A percentile compares a stretch with the other conserved stretches of the same genome.
Evolutionary conservation across 2,113 vertebrate species (phyloP).

Genomic region (Pangasianodon hypophthalmus): DNA sequence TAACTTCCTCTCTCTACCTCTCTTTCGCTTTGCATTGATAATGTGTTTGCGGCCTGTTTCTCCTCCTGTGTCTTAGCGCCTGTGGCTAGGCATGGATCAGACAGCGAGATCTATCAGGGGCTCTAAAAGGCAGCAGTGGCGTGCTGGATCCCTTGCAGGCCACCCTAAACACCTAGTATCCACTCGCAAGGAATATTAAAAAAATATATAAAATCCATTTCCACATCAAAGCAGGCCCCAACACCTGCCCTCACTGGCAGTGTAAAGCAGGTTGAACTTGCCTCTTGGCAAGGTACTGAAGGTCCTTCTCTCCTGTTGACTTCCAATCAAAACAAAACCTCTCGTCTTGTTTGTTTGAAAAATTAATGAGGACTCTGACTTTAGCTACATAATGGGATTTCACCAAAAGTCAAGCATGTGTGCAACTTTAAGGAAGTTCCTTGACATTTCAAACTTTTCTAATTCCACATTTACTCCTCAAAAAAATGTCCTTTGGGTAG

Average conservation of each 20-base stretch:
- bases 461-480: slow-evolving; percentile 4
- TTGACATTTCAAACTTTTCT: slow-evolving; percentile 47
- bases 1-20: neutral
- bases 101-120: slow-evolving; percentile 81
- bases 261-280: slow-evolving; percentile 77
- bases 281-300: slow-evolving; percentile 65
- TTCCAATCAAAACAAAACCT: slow-evolving; percentile 46
- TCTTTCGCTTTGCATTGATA: slow-evolving; percentile 53
- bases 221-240: slow-evolving; percentile 81
- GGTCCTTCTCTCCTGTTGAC: slow-evolving; percentile 54
- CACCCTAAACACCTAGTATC: slow-evolving; percentile 74
- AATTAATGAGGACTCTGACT: slow-evolving; percentile 47
- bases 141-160: slow-evolving; percentile 59
- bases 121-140: slow-evolving; percentile 75
- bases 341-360: slow-evolving; percentile 52
- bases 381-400: slow-evolving; percentile 30
- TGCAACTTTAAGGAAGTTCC: slow-evolving; percentile 43
- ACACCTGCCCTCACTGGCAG: slow-evolving; percentile 63
- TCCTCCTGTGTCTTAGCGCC: slow-evolving; percentile 73
- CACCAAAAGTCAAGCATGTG: slow-evolving; percentile 32
- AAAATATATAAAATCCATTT: slow-evolving; percentile 73
- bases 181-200: slow-evolving; percentile 79
- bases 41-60: slow-evolving; percentile 67
- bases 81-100: slow-evolving; percentile 78
- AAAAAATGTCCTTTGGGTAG: neutral